Evolutionary conservation across 2,888 invertebrate species (phyloP).

Genomic region (Andrena minutula): DNA sequence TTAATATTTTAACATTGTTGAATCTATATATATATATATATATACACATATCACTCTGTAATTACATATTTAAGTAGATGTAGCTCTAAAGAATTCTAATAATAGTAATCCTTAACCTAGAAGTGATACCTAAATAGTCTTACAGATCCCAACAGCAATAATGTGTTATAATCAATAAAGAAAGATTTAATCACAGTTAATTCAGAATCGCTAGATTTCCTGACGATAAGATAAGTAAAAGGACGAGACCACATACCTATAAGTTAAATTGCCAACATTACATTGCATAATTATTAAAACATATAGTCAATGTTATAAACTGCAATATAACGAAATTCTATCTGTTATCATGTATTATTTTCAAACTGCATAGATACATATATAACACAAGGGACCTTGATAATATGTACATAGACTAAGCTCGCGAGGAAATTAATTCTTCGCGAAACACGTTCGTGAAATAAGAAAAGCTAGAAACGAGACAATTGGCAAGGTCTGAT

Average conservation of each 20-base stretch:
- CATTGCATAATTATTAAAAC: constrained; percentile 10
- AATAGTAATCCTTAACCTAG: constrained; percentile 31
- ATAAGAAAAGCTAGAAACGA: neutral
- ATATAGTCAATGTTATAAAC: neutral
- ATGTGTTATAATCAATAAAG: constrained; percentile 17
- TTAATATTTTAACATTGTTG: neutral
- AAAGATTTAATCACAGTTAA: neutral
- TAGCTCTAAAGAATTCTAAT: constrained; percentile 31
- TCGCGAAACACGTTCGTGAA: neutral
- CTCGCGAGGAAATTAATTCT: neutral
- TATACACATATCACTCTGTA: constrained; percentile 9
- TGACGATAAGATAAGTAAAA: constrained; percentile 10
- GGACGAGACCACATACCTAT: neutral
- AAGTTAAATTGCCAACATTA: neutral
- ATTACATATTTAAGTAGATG: constrained; percentile 19
- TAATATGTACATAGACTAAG: neutral
- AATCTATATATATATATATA: too few relatives aligned
- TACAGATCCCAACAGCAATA: neutral
- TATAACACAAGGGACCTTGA: neutral
- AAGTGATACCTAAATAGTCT: neutral
- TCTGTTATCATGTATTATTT: neutral
- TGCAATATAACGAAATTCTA: neutral
- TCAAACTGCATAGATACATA: neutral
- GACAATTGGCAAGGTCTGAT: constrained; percentile 8
- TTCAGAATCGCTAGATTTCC: neutral